Percentiles rank a stretch among this genome's conserved stretches.
phyloP scores from a whole-genome alignment of 2,113 vertebrate species.

The Megalops atlanticus region DNA sequence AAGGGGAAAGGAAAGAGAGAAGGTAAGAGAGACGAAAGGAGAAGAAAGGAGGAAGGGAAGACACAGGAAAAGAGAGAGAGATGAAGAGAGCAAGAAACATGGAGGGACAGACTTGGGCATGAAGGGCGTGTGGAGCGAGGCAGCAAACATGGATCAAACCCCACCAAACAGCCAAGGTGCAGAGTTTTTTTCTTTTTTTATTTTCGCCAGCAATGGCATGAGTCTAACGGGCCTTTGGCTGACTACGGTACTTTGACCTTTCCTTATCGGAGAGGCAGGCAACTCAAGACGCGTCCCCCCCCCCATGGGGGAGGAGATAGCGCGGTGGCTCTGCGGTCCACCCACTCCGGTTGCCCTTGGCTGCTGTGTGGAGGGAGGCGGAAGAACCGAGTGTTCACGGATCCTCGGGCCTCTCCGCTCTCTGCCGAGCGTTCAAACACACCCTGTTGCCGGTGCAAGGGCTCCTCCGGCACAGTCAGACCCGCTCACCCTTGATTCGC shows the following conservation, averaged over 20 bases:
- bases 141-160: slow-evolving; percentile 21
- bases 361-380: slow-evolving; percentile 63
- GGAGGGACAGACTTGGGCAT: too few relatives aligned
- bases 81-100: background rate
- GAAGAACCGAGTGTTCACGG: background rate
- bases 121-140: slow-evolving; percentile 55
- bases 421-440: background rate
- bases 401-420: background rate
- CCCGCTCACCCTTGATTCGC: slow-evolving; percentile 9
- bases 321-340: slow-evolving; percentile 68
- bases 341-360: slow-evolving; percentile 63
- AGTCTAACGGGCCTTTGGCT: slow-evolving; percentile 40
- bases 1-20: background rate
- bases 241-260: slow-evolving; percentile 56
- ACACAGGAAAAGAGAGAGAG: background rate
- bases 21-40: background rate
- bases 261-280: slow-evolving; percentile 73
- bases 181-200: background rate
- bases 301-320: slow-evolving; percentile 75
- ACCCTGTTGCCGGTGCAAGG: slow-evolving; percentile 6
- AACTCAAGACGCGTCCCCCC: slow-evolving; percentile 69
- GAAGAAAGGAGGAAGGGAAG: background rate
- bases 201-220: background rate
- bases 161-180: background rate
- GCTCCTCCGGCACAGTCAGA: background rate